These are phyloP conservation scores for Heteropelma amictum DNA, from an alignment of 2,888 invertebrate genomes.

Conservation along the genomic window DNA sequence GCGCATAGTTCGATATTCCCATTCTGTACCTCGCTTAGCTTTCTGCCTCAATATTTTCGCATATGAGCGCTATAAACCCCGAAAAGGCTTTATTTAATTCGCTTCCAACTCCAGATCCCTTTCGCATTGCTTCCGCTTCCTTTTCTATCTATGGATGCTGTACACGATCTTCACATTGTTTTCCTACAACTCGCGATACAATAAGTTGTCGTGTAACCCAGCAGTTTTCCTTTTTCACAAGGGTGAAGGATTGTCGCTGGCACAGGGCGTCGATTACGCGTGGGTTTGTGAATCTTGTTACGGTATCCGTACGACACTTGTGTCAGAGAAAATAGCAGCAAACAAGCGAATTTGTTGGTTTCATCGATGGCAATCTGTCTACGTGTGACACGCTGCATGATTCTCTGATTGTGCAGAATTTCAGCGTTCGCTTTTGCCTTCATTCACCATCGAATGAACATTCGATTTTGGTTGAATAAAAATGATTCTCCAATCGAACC, in stretches of 20 bases:
- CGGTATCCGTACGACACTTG: conserved; percentile 51
- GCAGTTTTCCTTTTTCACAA: conserved; percentile 61
- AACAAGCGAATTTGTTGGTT: conserved; percentile 29
- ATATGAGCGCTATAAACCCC: not conserved
- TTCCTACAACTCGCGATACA: too few species aligned
- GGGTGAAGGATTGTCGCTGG: conserved; percentile 60
- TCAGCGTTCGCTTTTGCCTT: too few species aligned
- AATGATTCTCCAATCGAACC: too few species aligned
- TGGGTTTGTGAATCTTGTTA: conserved; percentile 43
- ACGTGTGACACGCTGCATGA: conserved; percentile 21
- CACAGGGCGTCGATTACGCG: conserved; percentile 61
- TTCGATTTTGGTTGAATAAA: too few species aligned
- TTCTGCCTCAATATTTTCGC: not conserved
- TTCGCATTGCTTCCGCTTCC: conserved; percentile 1
- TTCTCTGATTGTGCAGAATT: too few species aligned
- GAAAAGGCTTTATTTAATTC: conserved; percentile 9
- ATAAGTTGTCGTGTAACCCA: conserved; percentile 37
- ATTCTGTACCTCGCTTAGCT: not conserved
- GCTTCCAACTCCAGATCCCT: conserved; percentile 26
- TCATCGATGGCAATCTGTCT: not conserved
- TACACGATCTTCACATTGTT: too few species aligned
- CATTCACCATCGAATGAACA: too few species aligned
- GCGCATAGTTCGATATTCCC: conserved; percentile 39
- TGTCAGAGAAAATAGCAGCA: not conserved
- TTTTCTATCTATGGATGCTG: not conserved